Evolutionary conservation across 92 coral and sea anemone species (phyloP).

Genomic region (Nematostella vectensis): DNA sequence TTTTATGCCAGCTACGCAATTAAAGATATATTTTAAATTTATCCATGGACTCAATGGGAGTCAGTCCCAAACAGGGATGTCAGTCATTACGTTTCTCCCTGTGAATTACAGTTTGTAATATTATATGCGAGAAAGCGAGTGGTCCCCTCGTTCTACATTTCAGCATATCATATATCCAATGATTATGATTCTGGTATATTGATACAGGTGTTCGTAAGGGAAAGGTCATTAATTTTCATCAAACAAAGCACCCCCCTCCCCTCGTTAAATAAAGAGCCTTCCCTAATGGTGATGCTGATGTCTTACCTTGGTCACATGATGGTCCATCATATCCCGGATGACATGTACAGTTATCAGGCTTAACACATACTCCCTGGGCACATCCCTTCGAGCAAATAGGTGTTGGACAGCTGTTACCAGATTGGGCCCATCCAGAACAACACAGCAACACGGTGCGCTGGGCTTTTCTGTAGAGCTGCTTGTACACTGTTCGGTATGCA

Average conservation of each 20-base stretch:
- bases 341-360: slow-evolving; percentile 67
- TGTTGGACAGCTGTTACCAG: slow-evolving; percentile 42
- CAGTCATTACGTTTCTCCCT: too few relatives aligned
- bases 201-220: not conserved
- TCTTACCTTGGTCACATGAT: slow-evolving; percentile 62
- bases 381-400: slow-evolving; percentile 48
- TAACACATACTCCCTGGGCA: slow-evolving; percentile 53
- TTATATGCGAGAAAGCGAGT: too few relatives aligned
- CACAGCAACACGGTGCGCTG: slow-evolving; percentile 45
- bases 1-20: too few relatives aligned
- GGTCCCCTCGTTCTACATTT: too few relatives aligned
- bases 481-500: slow-evolving; percentile 11
- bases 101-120: too few relatives aligned
- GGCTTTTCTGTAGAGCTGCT: slow-evolving; percentile 23
- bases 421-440: slow-evolving; percentile 73
- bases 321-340: slow-evolving; percentile 71
- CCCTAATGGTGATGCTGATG: not conserved
- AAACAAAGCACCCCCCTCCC: too few relatives aligned
- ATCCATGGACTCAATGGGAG: too few relatives aligned
- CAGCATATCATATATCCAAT: not conserved
- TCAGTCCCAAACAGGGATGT: too few relatives aligned
- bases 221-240: too few relatives aligned
- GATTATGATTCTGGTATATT: not conserved
- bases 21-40: too few relatives aligned
- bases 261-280: too few relatives aligned